Evolutionary conservation across 2,888 invertebrate genomes (phyloP).

Genomic region (Erebia ligea): DNA sequence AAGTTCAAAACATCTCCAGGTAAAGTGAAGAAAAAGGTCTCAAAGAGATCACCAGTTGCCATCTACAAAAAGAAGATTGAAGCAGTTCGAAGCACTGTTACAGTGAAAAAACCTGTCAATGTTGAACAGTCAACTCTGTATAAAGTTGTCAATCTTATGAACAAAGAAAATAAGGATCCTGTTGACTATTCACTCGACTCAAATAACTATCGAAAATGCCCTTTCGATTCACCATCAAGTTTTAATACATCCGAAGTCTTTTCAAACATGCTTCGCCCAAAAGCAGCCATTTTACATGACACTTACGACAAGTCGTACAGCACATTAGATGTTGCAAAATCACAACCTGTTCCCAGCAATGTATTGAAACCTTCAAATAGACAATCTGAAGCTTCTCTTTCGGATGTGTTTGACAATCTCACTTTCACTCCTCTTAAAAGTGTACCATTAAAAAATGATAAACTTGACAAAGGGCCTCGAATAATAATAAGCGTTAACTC

Average conservation of each 20-base stretch:
- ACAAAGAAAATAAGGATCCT: conserved; percentile 27
- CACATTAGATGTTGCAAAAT: conserved; percentile 36
- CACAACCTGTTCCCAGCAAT: conserved; percentile 50
- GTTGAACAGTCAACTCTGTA: conserved; percentile 56
- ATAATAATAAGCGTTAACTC: conserved; percentile 68
- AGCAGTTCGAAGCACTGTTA: conserved; percentile 59
- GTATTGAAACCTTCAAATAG: conserved; percentile 65
- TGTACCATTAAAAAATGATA: conserved; percentile 55
- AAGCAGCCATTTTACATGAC: conserved; percentile 53
- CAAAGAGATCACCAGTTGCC: conserved; percentile 67
- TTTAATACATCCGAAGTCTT: conserved; percentile 73
- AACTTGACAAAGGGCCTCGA: conserved; percentile 67
- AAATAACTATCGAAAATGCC: conserved; percentile 57
- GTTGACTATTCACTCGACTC: conserved; percentile 55
- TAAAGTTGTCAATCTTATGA: conserved; percentile 42
- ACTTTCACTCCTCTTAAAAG: conserved; percentile 72
- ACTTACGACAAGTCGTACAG: conserved; percentile 66
- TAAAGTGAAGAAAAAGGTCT: conserved; percentile 67
- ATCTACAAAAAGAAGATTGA: conserved; percentile 68
- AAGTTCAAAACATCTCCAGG: conserved; percentile 73
- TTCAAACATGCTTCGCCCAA: conserved; percentile 57
- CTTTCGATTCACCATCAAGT: conserved; percentile 67
- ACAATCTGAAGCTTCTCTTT: conserved; percentile 51
- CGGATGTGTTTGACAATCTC: conserved; percentile 71
- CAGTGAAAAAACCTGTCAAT: conserved; percentile 58